phyloP scores from a whole-genome alignment of 1,140 invertebrate genomes.

The Aphis gossypii region DNA sequence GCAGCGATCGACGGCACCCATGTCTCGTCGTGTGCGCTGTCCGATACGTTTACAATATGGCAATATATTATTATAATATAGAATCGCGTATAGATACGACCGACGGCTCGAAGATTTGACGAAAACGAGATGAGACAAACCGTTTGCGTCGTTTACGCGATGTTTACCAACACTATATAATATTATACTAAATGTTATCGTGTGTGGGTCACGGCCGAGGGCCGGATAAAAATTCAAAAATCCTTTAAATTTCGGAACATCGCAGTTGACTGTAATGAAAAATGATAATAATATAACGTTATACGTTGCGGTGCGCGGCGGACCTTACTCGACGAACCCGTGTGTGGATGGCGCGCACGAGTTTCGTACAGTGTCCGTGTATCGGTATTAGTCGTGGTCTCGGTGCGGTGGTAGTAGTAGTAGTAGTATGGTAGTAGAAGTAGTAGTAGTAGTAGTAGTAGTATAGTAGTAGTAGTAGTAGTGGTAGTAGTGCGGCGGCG shows the following conservation, averaged over 20 bases:
- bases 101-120: background rate
- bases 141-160: background rate
- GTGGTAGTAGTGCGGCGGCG: background rate
- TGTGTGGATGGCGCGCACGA: conserved; percentile 8
- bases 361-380: conserved; percentile 23
- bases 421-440: background rate
- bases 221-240: conserved; percentile 7
- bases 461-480: background rate
- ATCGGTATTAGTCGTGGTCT: background rate
- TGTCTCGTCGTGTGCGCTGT: background rate
- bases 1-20: background rate
- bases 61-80: background rate
- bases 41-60: background rate
- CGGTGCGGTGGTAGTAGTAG: background rate
- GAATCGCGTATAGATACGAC: background rate
- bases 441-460: background rate
- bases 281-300: background rate
- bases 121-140: background rate
- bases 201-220: background rate
- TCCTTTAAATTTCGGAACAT: background rate
- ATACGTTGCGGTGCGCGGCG: background rate
- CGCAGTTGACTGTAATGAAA: background rate
- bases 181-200: too few species aligned
- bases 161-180: background rate
- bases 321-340: background rate